Percentiles rank a stretch among this genome's conserved stretches.
phyloP scores from a whole-genome alignment of 35 echinoderm and acorn worm species.

The Holothuria glaberrima region DNA sequence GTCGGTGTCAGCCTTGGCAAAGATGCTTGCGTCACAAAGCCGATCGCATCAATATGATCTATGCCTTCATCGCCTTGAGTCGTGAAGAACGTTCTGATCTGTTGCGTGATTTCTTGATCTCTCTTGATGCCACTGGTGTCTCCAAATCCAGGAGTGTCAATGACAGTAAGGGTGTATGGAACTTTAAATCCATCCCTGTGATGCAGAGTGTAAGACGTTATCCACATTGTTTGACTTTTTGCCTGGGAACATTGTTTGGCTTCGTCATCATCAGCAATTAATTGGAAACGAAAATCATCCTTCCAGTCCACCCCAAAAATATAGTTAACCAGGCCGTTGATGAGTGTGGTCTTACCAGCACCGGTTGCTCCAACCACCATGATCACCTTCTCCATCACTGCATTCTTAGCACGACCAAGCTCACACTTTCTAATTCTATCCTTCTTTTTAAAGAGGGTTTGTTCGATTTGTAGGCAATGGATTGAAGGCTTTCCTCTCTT shows the following conservation, averaged over 20 bases:
- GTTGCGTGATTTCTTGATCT: conserved; percentile 74
- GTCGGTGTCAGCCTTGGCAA: too few relatives aligned
- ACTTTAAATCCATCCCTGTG: conserved; percentile 24
- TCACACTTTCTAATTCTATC: conserved; percentile 49
- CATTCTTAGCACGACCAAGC: background rate
- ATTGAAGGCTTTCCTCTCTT: conserved; percentile 15
- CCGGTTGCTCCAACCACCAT: conserved; percentile 84
- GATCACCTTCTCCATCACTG: conserved; percentile 35
- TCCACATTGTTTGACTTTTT: background rate
- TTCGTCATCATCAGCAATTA: conserved; percentile 8
- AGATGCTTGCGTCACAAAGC: too few relatives aligned
- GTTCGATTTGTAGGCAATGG: conserved; percentile 5
- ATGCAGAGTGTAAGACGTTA: too few relatives aligned
- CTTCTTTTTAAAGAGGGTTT: background rate
- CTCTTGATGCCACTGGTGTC: too few relatives aligned
- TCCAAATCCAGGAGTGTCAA: too few relatives aligned
- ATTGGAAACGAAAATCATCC: too few relatives aligned
- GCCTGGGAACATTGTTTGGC: conserved; percentile 40
- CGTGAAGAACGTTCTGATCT: conserved; percentile 69
- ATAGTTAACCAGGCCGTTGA: conserved; percentile 77
- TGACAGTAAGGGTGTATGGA: too few relatives aligned
- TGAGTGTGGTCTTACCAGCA: too few relatives aligned
- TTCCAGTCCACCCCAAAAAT: conserved; percentile 68
- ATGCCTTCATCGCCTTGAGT: too few relatives aligned
- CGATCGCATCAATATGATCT: too few relatives aligned